Percentiles rank a stretch among this genome's conserved stretches.
Evolutionary conservation across 2,888 invertebrate species (phyloP).

Genomic region (Gnatocerus cornutus): DNA sequence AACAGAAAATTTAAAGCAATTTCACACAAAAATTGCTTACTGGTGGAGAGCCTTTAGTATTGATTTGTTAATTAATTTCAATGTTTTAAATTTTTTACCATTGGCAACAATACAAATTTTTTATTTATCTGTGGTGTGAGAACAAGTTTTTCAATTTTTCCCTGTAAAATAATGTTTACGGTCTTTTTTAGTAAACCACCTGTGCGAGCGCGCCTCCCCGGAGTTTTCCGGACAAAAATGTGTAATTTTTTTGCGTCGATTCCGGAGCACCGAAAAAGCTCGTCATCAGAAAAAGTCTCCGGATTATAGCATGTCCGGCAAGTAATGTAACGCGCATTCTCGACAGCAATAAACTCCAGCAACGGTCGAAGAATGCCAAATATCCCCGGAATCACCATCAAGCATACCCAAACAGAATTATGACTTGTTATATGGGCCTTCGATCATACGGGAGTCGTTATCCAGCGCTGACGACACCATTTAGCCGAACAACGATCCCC

Average conservation of each 20-base stretch:
- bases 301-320: constrained; percentile 52
- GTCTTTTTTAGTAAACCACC: background rate
- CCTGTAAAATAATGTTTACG: too few species aligned
- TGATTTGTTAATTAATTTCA: too few species aligned
- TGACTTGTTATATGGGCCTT: constrained; percentile 69
- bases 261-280: constrained; percentile 12
- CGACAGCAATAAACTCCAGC: constrained; percentile 64
- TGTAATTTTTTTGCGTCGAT: too few species aligned
- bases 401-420: constrained; percentile 69
- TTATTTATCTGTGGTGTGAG: too few species aligned
- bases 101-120: too few species aligned
- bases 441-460: constrained; percentile 65
- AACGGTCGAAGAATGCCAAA: constrained; percentile 64
- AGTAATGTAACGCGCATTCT: constrained; percentile 56
- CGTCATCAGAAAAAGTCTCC: constrained; percentile 5
- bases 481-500: constrained; percentile 59
- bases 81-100: too few species aligned
- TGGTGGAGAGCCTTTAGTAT: too few species aligned
- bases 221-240: constrained; percentile 1
- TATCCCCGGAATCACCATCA: constrained; percentile 67
- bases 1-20: too few species aligned
- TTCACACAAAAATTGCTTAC: too few species aligned
- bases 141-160: too few species aligned
- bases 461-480: constrained; percentile 66
- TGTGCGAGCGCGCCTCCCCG: constrained; percentile 2